Percentiles rank a stretch among this genome's conserved stretches.
These are phyloP conservation scores for Donacobius atricapilla DNA, from an alignment of 2,113 vertebrate species.

Conservation along the genomic window DNA sequence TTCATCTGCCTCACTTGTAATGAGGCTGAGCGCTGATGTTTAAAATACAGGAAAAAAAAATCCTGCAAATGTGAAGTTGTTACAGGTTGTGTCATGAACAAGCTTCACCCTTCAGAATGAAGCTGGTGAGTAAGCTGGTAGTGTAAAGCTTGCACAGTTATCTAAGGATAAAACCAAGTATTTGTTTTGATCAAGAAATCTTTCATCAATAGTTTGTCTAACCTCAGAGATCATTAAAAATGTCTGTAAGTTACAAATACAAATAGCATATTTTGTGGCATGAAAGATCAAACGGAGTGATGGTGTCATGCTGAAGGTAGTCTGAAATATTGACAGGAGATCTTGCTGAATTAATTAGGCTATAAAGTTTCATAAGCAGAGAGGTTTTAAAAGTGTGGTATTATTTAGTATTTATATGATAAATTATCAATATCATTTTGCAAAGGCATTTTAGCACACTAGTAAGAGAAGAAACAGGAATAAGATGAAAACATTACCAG, in stretches of 20 bases:
- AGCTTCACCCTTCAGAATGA: background rate
- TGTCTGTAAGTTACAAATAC: background rate
- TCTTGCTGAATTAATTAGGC: background rate
- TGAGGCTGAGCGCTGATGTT: background rate
- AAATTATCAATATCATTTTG: conserved; percentile 32
- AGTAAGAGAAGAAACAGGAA: background rate
- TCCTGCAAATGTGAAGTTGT: background rate
- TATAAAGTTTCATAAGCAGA: background rate
- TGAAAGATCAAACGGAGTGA: background rate
- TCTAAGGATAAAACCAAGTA: background rate
- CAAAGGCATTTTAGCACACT: background rate
- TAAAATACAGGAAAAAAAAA: background rate
- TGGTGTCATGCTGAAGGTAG: background rate
- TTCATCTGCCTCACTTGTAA: background rate
- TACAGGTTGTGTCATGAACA: background rate
- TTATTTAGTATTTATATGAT: conserved; percentile 6
- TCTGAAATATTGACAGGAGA: conserved; percentile 6
- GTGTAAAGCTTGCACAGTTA: background rate
- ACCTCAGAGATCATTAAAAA: conserved; percentile 14
- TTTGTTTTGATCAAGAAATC: conserved; percentile 18
- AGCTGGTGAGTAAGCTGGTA: background rate
- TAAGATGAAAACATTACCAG: conserved; percentile 6
- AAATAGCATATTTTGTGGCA: background rate
- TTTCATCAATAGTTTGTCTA: conserved; percentile 9
- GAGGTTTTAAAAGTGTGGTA: background rate